A percentile compares a stretch with the other conserved stretches of the same genome.
phyloP scores from a whole-genome alignment of 2,797 vertebrate genomes.

The Dryobates pubescens region DNA sequence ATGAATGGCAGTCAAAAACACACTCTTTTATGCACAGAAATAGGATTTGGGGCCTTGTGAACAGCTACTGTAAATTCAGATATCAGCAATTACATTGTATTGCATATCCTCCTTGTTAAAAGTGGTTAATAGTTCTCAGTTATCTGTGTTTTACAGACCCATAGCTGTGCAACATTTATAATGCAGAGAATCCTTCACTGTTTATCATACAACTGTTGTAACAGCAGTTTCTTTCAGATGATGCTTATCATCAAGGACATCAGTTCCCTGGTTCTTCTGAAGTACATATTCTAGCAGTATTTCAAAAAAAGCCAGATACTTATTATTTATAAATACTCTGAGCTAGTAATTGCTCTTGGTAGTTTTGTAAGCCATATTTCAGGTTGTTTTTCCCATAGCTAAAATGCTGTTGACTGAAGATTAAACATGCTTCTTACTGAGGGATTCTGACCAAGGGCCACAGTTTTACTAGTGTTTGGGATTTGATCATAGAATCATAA shows the following conservation, averaged over 20 bases:
- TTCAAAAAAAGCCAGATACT: slow-evolving; percentile 7
- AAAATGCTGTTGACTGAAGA: neutral
- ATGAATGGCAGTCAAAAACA: neutral
- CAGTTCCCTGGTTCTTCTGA: neutral
- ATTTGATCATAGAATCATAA: neutral
- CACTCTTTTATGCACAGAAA: neutral
- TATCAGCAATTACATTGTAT: neutral
- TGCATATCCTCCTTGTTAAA: neutral
- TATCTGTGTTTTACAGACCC: slow-evolving; percentile 26
- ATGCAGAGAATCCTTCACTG: neutral
- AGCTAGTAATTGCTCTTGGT: neutral
- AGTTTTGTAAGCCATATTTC: neutral
- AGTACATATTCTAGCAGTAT: neutral
- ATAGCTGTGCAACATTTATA: neutral
- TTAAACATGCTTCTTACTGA: neutral
- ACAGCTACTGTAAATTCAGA: neutral
- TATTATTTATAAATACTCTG: neutral
- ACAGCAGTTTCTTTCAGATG: neutral
- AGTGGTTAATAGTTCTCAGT: neutral
- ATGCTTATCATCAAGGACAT: neutral
- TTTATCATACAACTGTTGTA: neutral
- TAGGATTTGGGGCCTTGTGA: neutral
- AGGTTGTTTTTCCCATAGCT: neutral
- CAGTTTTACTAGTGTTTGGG: neutral
- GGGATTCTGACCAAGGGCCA: neutral